phyloP scores from a whole-genome alignment of 2,113 vertebrate genomes.

The Madoqua kirkii region DNA sequence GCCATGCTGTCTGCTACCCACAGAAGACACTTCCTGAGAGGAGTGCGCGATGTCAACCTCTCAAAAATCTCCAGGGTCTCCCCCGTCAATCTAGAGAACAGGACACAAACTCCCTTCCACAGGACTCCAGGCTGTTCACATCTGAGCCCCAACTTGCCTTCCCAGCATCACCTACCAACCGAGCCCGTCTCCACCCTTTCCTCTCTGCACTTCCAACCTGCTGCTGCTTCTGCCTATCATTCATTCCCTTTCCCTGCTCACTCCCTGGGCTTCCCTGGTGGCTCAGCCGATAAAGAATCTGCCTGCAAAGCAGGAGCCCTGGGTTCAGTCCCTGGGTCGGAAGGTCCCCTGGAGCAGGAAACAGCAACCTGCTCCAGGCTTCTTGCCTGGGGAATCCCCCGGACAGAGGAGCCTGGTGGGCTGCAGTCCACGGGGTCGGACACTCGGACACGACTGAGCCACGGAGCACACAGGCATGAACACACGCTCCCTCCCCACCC shows the following conservation, averaged over 20 bases:
- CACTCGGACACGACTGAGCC: background rate
- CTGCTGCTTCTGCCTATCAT: background rate
- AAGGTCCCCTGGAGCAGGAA: background rate
- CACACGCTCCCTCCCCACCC: background rate
- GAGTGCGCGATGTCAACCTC: background rate
- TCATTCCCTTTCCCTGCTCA: background rate
- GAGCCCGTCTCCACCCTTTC: background rate
- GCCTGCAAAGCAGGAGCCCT: background rate
- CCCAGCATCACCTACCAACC: background rate
- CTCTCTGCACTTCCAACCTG: fast-evolving
- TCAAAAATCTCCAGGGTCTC: background rate
- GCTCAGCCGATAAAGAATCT: background rate
- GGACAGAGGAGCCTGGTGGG: background rate
- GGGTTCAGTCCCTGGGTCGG: background rate
- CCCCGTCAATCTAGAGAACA: background rate
- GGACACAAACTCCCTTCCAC: background rate
- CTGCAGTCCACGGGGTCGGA: fast-evolving
- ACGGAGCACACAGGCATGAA: background rate
- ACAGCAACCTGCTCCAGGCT: background rate
- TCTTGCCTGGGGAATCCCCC: background rate
- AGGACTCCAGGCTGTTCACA: fast-evolving
- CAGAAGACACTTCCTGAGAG: background rate
- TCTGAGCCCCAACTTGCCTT: too few relatives aligned
- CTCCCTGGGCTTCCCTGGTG: background rate
- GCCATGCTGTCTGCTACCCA: background rate